A percentile compares a stretch with the other conserved stretches of the same genome.
Conservation (phyloP, 2,888 invertebrate genomes). For the Hesperia comma region DNA sequence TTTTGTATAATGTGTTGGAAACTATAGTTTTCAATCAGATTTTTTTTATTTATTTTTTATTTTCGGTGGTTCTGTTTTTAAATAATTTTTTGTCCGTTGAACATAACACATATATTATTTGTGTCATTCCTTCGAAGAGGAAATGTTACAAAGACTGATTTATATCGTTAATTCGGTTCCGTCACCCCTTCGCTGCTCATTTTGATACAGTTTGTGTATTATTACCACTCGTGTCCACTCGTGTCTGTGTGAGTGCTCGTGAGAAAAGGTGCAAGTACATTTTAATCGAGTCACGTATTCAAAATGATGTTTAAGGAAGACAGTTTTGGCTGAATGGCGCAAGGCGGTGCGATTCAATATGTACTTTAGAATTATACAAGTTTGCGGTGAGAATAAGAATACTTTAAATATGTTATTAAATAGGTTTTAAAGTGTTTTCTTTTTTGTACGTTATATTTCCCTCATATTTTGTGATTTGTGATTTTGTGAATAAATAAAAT, state of each 20-base stretch:
- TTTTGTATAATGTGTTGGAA: too few relatives aligned
- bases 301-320: slow-evolving; percentile 27
- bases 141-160: slow-evolving; percentile 37
- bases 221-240: slow-evolving; percentile 16
- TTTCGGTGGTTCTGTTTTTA: not conserved
- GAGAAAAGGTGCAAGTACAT: slow-evolving; percentile 31
- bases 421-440: too few relatives aligned
- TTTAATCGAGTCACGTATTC: slow-evolving; percentile 24
- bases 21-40: too few relatives aligned
- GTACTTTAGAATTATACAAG: not conserved
- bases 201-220: slow-evolving; percentile 39
- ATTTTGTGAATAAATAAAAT: too few relatives aligned
- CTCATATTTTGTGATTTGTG: too few relatives aligned
- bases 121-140: slow-evolving; percentile 15
- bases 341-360: not conserved
- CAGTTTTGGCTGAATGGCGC: slow-evolving; percentile 17
- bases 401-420: too few relatives aligned
- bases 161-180: slow-evolving; percentile 34
- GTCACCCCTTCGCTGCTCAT: slow-evolving; percentile 40
- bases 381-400: too few relatives aligned
- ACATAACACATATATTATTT: not conserved
- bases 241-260: slow-evolving; percentile 14
- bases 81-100: not conserved
- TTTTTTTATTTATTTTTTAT: too few relatives aligned
- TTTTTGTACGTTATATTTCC: too few relatives aligned